Percentiles rank a stretch among this genome's conserved stretches.
phyloP scores from a whole-genome alignment of 1,140 invertebrate genomes.

The Saccostrea glomerata region DNA sequence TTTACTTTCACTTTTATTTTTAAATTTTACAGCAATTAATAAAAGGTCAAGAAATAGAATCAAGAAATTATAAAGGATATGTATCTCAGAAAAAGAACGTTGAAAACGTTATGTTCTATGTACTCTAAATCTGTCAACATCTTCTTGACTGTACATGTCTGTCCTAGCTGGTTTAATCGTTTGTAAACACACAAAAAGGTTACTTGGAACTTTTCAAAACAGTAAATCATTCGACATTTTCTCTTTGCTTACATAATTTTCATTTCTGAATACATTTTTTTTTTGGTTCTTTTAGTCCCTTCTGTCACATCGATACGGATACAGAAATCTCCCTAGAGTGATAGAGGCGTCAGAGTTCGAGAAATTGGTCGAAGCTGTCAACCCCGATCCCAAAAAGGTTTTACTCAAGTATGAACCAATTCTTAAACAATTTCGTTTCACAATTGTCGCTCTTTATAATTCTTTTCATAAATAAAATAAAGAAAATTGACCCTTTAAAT shows the following conservation, averaged over 20 bases:
- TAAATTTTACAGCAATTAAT: no score
- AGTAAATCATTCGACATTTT: background rate
- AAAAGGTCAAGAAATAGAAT: no score
- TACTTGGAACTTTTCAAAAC: background rate
- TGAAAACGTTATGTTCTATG: no score
- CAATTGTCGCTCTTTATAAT: background rate
- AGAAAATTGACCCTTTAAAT: background rate
- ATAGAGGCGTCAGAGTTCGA: slow-evolving; percentile 70
- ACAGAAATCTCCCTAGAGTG: slow-evolving; percentile 66
- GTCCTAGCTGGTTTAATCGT: background rate
- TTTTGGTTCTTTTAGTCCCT: slow-evolving; percentile 60
- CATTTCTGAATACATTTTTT: background rate
- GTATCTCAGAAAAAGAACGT: no score
- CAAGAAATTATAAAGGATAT: no score
- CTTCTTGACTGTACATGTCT: background rate
- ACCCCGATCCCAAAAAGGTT: slow-evolving; percentile 52
- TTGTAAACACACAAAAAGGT: background rate
- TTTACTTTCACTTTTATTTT: no score
- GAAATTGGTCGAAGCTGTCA: slow-evolving; percentile 55
- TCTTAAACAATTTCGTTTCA: background rate
- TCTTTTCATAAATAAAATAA: background rate
- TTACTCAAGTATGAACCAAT: slow-evolving; percentile 61
- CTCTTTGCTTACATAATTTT: background rate
- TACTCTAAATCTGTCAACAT: no score
- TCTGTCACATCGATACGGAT: slow-evolving; percentile 75